These are phyloP conservation scores for Dusona sp. DNA, from an alignment of 2,888 invertebrate genomes.

Conservation along the genomic window DNA sequence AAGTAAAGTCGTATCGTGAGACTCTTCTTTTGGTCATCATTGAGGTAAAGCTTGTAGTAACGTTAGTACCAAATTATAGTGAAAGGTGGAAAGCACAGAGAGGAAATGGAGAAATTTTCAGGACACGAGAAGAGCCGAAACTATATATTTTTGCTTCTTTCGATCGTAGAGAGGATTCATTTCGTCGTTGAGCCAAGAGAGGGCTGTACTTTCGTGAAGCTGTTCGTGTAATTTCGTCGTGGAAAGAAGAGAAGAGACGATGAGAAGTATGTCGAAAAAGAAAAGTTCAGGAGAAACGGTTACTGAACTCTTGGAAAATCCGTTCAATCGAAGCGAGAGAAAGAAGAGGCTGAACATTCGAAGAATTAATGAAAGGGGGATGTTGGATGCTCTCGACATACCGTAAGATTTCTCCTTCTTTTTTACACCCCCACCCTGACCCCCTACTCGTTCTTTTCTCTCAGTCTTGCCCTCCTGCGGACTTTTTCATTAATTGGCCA, in stretches of 20 bases:
- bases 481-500: constrained; percentile 69
- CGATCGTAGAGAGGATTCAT: constrained; percentile 53
- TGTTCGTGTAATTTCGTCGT: constrained; percentile 63
- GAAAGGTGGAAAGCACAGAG: neutral
- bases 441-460: constrained; percentile 24
- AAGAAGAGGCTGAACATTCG: constrained; percentile 58
- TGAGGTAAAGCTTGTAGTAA: constrained; percentile 26
- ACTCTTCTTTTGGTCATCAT: constrained; percentile 26
- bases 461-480: constrained; percentile 20
- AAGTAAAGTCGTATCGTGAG: constrained; percentile 21
- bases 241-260: constrained; percentile 23
- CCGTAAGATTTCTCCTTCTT: constrained; percentile 42
- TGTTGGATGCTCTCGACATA: constrained; percentile 60
- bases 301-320: constrained; percentile 40
- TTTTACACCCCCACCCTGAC: constrained; percentile 16
- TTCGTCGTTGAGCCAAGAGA: constrained; percentile 42
- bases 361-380: constrained; percentile 66
- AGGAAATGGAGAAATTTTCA: constrained; percentile 26
- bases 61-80: constrained; percentile 25
- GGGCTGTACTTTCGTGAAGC: constrained; percentile 31
- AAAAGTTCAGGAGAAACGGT: constrained; percentile 25
- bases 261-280: constrained; percentile 53
- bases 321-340: constrained; percentile 61
- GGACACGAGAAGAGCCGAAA: constrained; percentile 32
- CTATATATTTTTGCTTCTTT: constrained; percentile 42